phyloP scores from a whole-genome alignment of 2,888 invertebrate genomes.

The Coremacera marginata region DNA sequence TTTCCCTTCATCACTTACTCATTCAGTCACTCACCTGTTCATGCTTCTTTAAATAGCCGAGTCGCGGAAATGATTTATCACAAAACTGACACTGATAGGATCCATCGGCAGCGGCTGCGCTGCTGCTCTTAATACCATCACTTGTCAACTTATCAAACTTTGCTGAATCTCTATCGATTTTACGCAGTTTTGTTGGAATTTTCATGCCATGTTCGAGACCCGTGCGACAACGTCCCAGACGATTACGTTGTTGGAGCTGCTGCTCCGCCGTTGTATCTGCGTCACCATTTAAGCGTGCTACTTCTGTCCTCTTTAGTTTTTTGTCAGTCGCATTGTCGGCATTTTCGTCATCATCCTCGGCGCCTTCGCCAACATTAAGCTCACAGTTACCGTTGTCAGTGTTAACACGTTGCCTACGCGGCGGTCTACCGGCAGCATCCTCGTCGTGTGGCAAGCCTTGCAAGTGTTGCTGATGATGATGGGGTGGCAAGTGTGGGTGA shows the following conservation, averaged over 20 bases:
- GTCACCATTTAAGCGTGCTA: constrained; percentile 41
- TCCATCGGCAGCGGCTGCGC: constrained; percentile 75
- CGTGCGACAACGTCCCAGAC: constrained; percentile 56
- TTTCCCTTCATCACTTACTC: background rate
- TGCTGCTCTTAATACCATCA: constrained; percentile 66
- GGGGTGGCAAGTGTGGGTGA: constrained; percentile 51
- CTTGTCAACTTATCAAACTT: constrained; percentile 69
- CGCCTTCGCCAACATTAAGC: background rate
- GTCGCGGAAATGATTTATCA: constrained; percentile 89
- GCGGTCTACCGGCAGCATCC: background rate
- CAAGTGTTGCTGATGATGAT: constrained; percentile 46
- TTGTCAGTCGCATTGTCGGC: constrained; percentile 41
- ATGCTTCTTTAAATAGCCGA: constrained; percentile 90
- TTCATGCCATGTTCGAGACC: constrained; percentile 58
- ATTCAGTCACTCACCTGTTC: constrained; percentile 79
- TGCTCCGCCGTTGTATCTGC: constrained; percentile 35
- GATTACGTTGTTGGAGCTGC: constrained; percentile 40
- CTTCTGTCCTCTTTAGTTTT: constrained; percentile 37
- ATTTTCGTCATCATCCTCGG: constrained; percentile 43
- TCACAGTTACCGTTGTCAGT: background rate
- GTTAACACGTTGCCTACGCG: background rate
- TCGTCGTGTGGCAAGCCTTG: constrained; percentile 26
- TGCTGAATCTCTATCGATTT: constrained; percentile 72
- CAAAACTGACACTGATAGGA: constrained; percentile 94
- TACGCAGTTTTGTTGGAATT: constrained; percentile 67